Conservation (phyloP, 2,888 invertebrate genomes). For the Apoda limacodes region DNA sequence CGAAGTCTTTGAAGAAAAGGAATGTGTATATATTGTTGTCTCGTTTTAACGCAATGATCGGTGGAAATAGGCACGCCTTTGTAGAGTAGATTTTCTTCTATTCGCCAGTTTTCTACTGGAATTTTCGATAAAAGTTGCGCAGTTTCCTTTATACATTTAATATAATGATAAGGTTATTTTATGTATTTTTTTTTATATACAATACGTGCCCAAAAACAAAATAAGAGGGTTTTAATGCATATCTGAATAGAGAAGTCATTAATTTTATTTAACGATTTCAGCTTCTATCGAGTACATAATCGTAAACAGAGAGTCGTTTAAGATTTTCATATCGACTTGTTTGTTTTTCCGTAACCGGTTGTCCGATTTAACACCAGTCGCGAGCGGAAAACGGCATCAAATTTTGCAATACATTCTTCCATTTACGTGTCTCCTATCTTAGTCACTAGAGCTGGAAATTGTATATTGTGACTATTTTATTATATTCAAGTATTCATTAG, state of each 20-base stretch:
- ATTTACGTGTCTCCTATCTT: conserved; percentile 24
- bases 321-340: conserved; percentile 25
- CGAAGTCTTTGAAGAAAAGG: conserved; percentile 43
- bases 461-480: too few species aligned
- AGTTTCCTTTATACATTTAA: conserved; percentile 25
- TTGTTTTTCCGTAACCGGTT: conserved; percentile 30
- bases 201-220: too few species aligned
- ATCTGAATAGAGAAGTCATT: conserved; percentile 9
- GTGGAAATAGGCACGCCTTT: conserved; percentile 39
- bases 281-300: conserved; percentile 16
- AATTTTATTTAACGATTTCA: conserved; percentile 15
- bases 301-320: conserved; percentile 16
- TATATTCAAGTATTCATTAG: too few species aligned
- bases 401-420: conserved; percentile 34
- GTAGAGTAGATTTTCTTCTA: conserved; percentile 53
- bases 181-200: too few species aligned
- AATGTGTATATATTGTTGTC: conserved; percentile 29
- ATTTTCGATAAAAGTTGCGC: conserved; percentile 36
- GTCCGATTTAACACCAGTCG: conserved; percentile 11
- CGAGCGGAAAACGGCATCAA: conserved; percentile 20
- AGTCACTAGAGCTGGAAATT: too few species aligned
- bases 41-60: conserved; percentile 42
- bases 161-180: too few species aligned
- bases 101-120: conserved; percentile 35
- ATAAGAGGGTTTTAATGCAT: conserved; percentile 6